Conservation (phyloP, 2,888 invertebrate species). For the Leptura quadrifasciata region DNA sequence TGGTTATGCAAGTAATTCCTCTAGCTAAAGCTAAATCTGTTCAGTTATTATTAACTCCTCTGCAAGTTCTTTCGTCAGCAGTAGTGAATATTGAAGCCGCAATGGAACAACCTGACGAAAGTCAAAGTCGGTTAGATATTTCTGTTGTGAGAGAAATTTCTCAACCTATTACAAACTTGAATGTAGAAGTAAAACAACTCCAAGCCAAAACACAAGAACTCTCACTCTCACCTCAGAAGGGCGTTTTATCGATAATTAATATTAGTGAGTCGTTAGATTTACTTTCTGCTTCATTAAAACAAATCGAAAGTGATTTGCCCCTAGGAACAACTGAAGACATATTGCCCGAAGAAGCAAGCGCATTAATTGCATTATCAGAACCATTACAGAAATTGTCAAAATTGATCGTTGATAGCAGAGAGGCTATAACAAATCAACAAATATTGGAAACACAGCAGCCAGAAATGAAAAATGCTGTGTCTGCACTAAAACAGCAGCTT, state of each 20-base stretch:
- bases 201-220: background rate
- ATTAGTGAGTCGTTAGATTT: slow-evolving; percentile 44
- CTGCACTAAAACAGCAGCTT: slow-evolving; percentile 28
- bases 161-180: background rate
- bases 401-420: slow-evolving; percentile 47
- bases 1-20: slow-evolving; percentile 40
- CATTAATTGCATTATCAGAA: slow-evolving; percentile 38
- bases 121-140: background rate
- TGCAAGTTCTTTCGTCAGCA: background rate
- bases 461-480: slow-evolving; percentile 41
- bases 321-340: slow-evolving; percentile 36
- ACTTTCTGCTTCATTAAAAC: slow-evolving; percentile 42
- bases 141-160: background rate
- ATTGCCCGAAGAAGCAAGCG: slow-evolving; percentile 22
- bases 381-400: slow-evolving; percentile 49
- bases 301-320: slow-evolving; percentile 19
- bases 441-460: slow-evolving; percentile 21
- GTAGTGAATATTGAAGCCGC: background rate
- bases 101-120: background rate
- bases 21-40: slow-evolving; percentile 37
- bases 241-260: slow-evolving; percentile 47
- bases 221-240: slow-evolving; percentile 43
- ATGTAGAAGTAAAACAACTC: background rate
- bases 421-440: slow-evolving; percentile 44
- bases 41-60: background rate